Conservation (phyloP, 2,113 vertebrate genomes). For the Myotis lucifugus region DNA sequence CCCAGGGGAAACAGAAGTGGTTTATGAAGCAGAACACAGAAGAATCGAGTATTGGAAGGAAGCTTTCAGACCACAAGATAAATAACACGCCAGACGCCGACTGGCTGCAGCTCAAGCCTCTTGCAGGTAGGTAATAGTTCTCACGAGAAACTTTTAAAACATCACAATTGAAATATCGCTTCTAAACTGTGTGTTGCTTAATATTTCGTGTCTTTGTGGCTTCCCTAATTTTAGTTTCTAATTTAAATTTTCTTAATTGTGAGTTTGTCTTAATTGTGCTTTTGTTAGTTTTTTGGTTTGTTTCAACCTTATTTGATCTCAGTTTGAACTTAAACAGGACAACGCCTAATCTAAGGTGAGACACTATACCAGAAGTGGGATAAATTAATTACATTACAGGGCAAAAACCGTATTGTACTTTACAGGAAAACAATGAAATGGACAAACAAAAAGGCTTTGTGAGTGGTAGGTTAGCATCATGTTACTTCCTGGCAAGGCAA, state of each 20-base stretch:
- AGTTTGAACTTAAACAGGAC: background rate
- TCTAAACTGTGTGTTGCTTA: background rate
- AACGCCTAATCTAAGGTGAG: background rate
- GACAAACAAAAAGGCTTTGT: background rate
- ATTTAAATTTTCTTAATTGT: slow-evolving; percentile 5
- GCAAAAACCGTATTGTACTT: background rate
- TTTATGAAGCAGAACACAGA: slow-evolving; percentile 86
- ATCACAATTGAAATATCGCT: background rate
- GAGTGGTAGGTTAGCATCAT: background rate
- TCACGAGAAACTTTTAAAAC: slow-evolving; percentile 33
- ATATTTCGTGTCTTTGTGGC: slow-evolving; percentile 17
- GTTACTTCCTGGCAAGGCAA: background rate
- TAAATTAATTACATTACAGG: background rate
- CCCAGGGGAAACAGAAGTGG: slow-evolving; percentile 89
- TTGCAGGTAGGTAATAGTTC: slow-evolving; percentile 85
- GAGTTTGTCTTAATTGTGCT: background rate
- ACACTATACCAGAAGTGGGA: background rate
- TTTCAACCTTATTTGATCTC: background rate
- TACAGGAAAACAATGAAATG: background rate
- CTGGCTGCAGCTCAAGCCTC: slow-evolving; percentile 95
- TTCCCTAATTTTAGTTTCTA: slow-evolving; percentile 10
- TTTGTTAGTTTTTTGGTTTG: background rate
- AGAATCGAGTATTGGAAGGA: slow-evolving; percentile 92
- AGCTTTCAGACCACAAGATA: slow-evolving; percentile 96
- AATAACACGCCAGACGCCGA: slow-evolving; percentile 94